Base-by-base conservation (phyloP, 2,797 vertebrate species). In the Chromobotia macracanthus region DNA sequence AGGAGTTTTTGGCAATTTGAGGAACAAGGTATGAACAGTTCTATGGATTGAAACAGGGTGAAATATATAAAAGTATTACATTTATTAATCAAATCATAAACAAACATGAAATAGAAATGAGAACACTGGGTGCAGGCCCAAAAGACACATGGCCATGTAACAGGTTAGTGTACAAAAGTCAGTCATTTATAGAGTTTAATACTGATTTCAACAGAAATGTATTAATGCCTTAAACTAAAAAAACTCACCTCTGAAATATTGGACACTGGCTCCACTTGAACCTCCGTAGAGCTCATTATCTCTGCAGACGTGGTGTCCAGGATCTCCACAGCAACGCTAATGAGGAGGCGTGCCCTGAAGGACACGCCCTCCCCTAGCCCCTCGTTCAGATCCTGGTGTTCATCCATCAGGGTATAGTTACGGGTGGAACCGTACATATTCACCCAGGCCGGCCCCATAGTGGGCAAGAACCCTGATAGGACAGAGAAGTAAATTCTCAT, bases 331-430 rank as follows among this genome's bases (percentile, higher is more conserved):
- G 93, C 93, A 60, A 99, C 91, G 80, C 93, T 94, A 87, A 99
- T 88, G 82, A 99, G 92, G 68, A 99, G 93, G 12, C 97, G 95
- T 51, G 97, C 96, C 0, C 97, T 94, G 90, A 99, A 99, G 81
- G 97, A 98, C 79, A 99, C 96, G 0, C 97, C 97, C 80, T 99
- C 97, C 0, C 97, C 97, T 2, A 98, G 92, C 0, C 97, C 97
- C 68, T 99, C 97, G 0, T 99, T 99, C 75, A 99, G 86, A 89
- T 99, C 97, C 88, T 98, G 97, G 91, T 99, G 97, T 88, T 99
- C 97, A 0, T 98, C 97, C 94, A 99, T 95, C 51, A 99, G 93
- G 0, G 95, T 95, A 91, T 98, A 96, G 79, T 95, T 95, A 1
- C 95, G 90, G 0, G 94, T 95, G 60, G 97, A 99, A 46, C 97